A percentile compares a stretch with the other conserved stretches of the same genome.
Conservation (phyloP, 2,888 invertebrate genomes). For the Meghimatium bilineatum region DNA sequence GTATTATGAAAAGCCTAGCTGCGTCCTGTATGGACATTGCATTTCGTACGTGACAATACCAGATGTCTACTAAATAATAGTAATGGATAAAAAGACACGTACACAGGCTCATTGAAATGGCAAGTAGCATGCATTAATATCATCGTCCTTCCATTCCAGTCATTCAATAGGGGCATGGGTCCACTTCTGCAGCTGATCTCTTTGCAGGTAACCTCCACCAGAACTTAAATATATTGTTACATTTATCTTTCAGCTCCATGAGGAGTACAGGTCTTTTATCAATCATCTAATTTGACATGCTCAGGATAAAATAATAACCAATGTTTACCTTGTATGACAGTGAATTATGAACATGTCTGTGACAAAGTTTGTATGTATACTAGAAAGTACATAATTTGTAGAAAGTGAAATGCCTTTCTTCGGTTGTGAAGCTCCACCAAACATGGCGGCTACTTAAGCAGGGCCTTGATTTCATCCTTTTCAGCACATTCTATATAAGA, state of each 20-base stretch:
- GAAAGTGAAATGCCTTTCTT: neutral
- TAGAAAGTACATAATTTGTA: neutral
- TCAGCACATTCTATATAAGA: constrained; percentile 93
- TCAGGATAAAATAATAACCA: neutral
- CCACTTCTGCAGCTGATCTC: no score
- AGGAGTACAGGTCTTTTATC: no score
- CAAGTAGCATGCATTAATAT: no score
- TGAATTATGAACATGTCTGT: neutral
- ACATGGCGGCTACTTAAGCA: constrained; percentile 78
- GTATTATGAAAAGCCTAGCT: neutral
- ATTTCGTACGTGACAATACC: neutral
- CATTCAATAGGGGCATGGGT: no score
- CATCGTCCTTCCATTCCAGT: no score
- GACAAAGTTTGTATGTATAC: neutral
- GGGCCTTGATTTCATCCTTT: constrained; percentile 91
- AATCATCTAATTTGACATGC: neutral
- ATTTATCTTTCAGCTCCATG: no score
- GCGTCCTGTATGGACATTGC: neutral
- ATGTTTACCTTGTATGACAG: neutral
- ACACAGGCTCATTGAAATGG: no score
- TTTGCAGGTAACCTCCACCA: no score
- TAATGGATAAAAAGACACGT: no score
- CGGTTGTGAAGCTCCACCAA: neutral
- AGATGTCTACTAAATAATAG: no score
- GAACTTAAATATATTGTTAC: no score